Conservation (phyloP, 1,140 invertebrate species). For the Plodia interpunctella region DNA sequence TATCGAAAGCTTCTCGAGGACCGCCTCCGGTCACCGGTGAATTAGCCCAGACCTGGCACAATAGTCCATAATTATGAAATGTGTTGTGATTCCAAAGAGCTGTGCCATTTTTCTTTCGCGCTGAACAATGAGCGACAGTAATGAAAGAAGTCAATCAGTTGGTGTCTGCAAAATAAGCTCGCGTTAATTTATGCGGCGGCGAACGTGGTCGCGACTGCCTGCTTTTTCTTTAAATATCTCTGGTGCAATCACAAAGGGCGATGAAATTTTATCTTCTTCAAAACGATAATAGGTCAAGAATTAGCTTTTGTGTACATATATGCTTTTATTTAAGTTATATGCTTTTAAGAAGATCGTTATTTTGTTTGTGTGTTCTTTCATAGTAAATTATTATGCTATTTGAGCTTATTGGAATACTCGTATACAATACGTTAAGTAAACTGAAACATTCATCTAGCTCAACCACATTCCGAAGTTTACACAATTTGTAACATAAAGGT, state of each 20-base stretch:
- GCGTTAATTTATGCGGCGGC: conserved; percentile 63
- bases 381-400: not conserved
- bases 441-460: not conserved
- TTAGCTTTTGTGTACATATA: not conserved
- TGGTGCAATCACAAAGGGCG: conserved; percentile 46
- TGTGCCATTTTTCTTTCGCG: conserved; percentile 63
- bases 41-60: conserved; percentile 68
- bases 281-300: not conserved
- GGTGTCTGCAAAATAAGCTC: conserved; percentile 59
- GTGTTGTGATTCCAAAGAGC: conserved; percentile 68
- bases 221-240: conserved; percentile 30
- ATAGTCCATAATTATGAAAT: conserved; percentile 77
- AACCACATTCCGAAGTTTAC: not conserved
- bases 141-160: conserved; percentile 75
- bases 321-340: not conserved
- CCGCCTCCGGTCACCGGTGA: conserved; percentile 42
- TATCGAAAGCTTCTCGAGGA: conserved; percentile 49
- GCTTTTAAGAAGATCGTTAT: not conserved
- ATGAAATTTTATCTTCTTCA: conserved; percentile 24
- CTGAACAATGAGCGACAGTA: conserved; percentile 66
- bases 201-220: conserved; percentile 21
- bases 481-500: conserved; percentile 1
- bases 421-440: not conserved
- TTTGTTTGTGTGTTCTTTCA: not conserved
- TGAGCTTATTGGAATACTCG: no score